Conservation (phyloP, 2,113 vertebrate species). For the Pandion haliaetus region DNA sequence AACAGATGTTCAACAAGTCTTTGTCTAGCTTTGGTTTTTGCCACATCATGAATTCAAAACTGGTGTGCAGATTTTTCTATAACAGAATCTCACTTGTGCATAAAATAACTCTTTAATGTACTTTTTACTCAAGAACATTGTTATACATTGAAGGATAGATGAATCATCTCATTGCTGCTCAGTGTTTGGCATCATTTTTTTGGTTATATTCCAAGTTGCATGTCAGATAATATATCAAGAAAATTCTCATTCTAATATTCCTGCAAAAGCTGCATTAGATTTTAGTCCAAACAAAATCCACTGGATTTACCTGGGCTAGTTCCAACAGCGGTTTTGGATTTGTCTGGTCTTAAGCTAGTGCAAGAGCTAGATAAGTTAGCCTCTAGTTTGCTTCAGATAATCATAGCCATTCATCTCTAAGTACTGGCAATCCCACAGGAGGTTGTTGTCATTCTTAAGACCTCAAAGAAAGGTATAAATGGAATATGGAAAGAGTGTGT, state of each 20-base stretch:
- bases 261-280: neutral
- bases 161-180: neutral
- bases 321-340: neutral
- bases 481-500: neutral
- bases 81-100: neutral
- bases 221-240: neutral
- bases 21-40: conserved; percentile 1
- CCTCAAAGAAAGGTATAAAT: neutral
- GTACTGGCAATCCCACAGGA: neutral
- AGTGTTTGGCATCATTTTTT: neutral
- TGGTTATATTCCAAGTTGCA: neutral
- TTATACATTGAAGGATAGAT: neutral
- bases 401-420: neutral
- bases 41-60: conserved; percentile 2
- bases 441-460: neutral
- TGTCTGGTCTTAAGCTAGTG: neutral
- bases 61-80: conserved; percentile 1
- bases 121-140: neutral
- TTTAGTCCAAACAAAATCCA: neutral
- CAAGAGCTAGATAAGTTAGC: neutral
- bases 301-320: neutral
- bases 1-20: conserved; percentile 27
- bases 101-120: neutral
- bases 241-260: neutral
- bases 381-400: conserved; percentile 21